Evolutionary conservation across 1,140 invertebrate genomes (phyloP).

Genomic region (Leptinotarsa defecta): DNA sequence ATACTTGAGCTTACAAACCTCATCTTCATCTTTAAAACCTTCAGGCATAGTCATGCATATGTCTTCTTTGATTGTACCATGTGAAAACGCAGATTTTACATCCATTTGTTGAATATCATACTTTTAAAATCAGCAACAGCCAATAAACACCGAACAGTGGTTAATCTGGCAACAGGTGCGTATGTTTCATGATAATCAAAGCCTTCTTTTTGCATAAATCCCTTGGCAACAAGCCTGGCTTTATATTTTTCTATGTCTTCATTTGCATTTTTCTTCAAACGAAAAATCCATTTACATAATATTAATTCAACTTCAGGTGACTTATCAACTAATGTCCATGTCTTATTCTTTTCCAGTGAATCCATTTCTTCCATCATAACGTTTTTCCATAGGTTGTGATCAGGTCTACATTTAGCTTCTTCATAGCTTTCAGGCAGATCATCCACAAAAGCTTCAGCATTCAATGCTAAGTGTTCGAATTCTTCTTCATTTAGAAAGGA

Average conservation of each 20-base stretch:
- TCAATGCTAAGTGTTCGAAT: background rate
- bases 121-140: too few species aligned
- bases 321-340: conserved; percentile 45
- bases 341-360: conserved; percentile 49
- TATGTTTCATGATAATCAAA: too few species aligned
- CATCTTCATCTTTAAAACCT: conserved; percentile 28
- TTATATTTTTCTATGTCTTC: too few species aligned
- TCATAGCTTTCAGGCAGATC: conserved; percentile 4
- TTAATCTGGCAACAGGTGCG: too few species aligned
- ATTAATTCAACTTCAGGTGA: conserved; percentile 35
- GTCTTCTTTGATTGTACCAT: conserved; percentile 39
- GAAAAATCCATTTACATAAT: conserved; percentile 54
- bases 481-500: background rate
- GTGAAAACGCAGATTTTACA: conserved; percentile 42
- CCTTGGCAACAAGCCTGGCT: too few species aligned
- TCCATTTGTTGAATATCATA: too few species aligned
- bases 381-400: conserved; percentile 38
- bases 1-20: conserved; percentile 45
- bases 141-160: too few species aligned
- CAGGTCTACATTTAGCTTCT: background rate
- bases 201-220: too few species aligned
- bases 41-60: conserved; percentile 41
- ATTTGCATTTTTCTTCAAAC: conserved; percentile 35
- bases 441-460: background rate
- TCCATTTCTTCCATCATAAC: conserved; percentile 48